These are phyloP conservation scores for Acrobasis suavella DNA, from an alignment of 2,888 invertebrate genomes.

Conservation along the genomic window DNA sequence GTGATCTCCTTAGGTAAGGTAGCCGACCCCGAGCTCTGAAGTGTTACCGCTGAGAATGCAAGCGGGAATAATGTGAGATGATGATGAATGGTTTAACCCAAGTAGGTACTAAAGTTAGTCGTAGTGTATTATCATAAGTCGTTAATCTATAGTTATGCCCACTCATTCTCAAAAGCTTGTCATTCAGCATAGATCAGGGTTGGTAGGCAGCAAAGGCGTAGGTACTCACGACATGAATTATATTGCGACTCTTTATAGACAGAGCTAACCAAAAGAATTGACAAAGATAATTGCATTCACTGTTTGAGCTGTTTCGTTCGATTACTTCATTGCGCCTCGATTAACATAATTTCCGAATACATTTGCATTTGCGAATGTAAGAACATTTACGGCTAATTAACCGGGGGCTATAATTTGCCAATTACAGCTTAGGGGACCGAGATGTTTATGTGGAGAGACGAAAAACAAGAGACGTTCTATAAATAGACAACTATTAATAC, in stretches of 20 bases:
- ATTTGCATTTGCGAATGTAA: conserved; percentile 31
- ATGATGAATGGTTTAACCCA: too few relatives aligned
- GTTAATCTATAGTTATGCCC: too few relatives aligned
- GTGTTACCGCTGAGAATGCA: too few relatives aligned
- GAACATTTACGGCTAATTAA: conserved; percentile 32
- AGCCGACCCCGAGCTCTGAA: too few relatives aligned
- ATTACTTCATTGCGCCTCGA: conserved; percentile 30
- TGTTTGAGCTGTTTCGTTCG: conserved; percentile 12
- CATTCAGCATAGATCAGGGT: too few relatives aligned
- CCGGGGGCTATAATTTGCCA: conserved; percentile 19
- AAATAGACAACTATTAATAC: background rate
- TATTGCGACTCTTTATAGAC: background rate
- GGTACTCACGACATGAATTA: too few relatives aligned
- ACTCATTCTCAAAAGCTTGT: too few relatives aligned
- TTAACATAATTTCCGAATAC: conserved; percentile 33
- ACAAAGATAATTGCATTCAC: conserved; percentile 1
- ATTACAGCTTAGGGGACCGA: conserved; percentile 1
- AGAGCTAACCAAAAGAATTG: background rate
- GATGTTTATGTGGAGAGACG: conserved; percentile 1
- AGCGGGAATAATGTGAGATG: too few relatives aligned
- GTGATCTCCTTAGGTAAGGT: too few relatives aligned
- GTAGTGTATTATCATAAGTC: too few relatives aligned
- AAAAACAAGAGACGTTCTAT: background rate
- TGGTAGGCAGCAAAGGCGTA: too few relatives aligned
- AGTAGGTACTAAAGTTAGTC: too few relatives aligned